These are phyloP conservation scores for Chaetodon trifasciatus DNA, from an alignment of 2,797 vertebrate species.

Conservation along the genomic window DNA sequence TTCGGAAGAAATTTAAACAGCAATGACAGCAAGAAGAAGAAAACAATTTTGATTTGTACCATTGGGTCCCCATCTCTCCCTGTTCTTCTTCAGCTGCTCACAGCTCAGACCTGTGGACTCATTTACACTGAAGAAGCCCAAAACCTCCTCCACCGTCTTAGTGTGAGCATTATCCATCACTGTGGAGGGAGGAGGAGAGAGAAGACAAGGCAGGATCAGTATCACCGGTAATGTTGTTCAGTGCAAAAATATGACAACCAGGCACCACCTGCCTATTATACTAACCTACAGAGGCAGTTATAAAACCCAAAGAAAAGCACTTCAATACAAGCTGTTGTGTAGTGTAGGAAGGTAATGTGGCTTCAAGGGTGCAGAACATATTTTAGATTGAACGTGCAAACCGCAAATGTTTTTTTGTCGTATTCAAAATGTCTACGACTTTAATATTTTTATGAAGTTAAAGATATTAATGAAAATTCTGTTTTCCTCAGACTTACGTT, in stretches of 20 bases:
- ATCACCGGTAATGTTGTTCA: background rate
- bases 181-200: constrained; percentile 25
- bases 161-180: constrained; percentile 90
- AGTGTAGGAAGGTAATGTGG: background rate
- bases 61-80: constrained; percentile 87
- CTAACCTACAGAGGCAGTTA: background rate
- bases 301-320: background rate
- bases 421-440: background rate
- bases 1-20: background rate
- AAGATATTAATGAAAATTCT: background rate
- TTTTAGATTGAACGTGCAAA: background rate
- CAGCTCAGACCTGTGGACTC: constrained; percentile 87
- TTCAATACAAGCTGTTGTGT: background rate
- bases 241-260: background rate
- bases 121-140: constrained; percentile 84
- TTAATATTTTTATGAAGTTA: background rate
- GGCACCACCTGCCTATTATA: background rate
- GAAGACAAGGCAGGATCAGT: background rate
- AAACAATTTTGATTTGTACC: constrained; percentile 64
- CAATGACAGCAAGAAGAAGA: background rate
- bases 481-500: background rate
- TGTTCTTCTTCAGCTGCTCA: constrained; percentile 87
- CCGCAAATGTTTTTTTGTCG: background rate
- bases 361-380: background rate
- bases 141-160: constrained; percentile 88